These are phyloP conservation scores for Oopsacas minuta DNA, from an alignment of 37 sponge, comb jelly and placozoan genomes.

Conservation along the genomic window DNA sequence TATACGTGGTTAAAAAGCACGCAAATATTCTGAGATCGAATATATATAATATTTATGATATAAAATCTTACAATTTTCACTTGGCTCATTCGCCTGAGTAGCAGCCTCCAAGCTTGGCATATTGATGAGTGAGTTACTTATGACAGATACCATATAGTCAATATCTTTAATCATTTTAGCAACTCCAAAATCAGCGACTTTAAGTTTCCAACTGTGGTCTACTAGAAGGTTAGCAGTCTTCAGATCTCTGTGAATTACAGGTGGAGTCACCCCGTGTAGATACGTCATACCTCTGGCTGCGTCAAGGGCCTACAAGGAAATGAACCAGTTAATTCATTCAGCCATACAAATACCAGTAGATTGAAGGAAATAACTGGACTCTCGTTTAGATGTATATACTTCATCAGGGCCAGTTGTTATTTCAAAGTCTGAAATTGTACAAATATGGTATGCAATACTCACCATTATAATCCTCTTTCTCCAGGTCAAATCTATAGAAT, in stretches of 20 bases:
- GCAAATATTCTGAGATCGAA: no score
- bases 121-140: not conserved
- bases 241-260: conserved; percentile 7
- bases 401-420: no score
- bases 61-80: not conserved
- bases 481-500: not conserved
- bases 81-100: not conserved
- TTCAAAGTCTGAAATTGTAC: no score
- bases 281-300: not conserved
- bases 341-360: no score
- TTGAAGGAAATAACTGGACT: not conserved
- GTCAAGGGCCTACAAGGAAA: not conserved
- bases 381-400: no score
- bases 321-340: no score
- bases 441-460: no score
- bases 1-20: no score
- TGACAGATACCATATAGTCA: conserved; percentile 1
- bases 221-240: conserved; percentile 13
- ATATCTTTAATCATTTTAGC: conserved; percentile 16
- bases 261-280: conserved; percentile 4
- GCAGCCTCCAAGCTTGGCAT: not conserved
- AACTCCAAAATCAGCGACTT: conserved; percentile 3
- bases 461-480: not conserved
- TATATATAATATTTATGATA: no score
- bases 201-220: conserved; percentile 9